Evolutionary conservation across 2,797 vertebrate genomes (phyloP).

Genomic region (Tapirus indicus): DNA sequence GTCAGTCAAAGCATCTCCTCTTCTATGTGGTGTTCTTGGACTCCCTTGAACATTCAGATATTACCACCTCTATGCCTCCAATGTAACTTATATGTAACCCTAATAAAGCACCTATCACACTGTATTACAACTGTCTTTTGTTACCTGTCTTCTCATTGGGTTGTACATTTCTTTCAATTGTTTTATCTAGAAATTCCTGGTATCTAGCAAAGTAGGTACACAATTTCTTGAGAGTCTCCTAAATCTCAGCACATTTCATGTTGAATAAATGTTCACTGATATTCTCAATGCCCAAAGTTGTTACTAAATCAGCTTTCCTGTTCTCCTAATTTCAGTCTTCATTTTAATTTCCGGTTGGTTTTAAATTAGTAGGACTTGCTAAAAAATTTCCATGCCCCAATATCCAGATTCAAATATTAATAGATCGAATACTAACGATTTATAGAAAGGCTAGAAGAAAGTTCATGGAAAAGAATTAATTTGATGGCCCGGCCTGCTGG

Average conservation of each 20-base stretch:
- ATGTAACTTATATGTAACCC: not conserved
- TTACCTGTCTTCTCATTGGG: not conserved
- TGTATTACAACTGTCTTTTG: not conserved
- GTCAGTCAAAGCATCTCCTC: not conserved
- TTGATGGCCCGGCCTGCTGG: not conserved
- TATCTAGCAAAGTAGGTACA: not conserved
- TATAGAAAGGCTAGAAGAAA: not conserved
- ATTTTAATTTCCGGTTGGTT: slow-evolving; percentile 9
- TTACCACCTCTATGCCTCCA: not conserved
- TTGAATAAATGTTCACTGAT: not conserved
- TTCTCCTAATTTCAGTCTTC: not conserved
- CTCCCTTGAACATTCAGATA: not conserved
- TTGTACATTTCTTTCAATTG: not conserved
- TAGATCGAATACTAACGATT: slow-evolving; percentile 4
- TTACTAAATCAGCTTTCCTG: not conserved
- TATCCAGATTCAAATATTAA: not conserved
- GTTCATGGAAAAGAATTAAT: not conserved
- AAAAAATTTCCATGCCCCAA: not conserved
- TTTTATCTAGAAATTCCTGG: not conserved
- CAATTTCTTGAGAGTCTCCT: not conserved
- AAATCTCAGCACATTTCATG: not conserved
- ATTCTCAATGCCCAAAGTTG: not conserved
- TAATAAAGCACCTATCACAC: not conserved
- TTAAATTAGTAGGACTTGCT: slow-evolving; percentile 1
- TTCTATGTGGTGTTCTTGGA: not conserved